Base-by-base conservation (phyloP, 2,113 vertebrate species). In the Pao palembangensis region DNA sequence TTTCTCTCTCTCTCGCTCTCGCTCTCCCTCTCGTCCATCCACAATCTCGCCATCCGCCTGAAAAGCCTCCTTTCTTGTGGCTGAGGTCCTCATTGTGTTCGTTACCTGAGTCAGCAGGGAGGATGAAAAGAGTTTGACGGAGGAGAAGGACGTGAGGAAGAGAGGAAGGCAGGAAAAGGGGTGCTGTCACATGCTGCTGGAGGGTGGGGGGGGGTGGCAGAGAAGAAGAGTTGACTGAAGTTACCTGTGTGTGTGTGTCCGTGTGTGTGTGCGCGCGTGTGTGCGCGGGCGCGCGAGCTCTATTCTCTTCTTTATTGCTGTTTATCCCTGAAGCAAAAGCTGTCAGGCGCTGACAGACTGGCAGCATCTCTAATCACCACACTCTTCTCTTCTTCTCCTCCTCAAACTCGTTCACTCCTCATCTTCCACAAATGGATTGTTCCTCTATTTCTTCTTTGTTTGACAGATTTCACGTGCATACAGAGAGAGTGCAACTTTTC, bases 81-180 rank as follows among this genome's bases (percentile, higher is more conserved):
- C 74, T 50, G 16, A 74, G 68, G 72, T 83, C 75, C 77, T 86
- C 80, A 87, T 86, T 88, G 88, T 87, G 81, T 81, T 83, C 51
- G 67, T 76, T 80, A 80, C 85, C 86, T 90, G 89, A 90, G 85
- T 90, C 88, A 89, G 87, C 87, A 88, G 84, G 79, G 69, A 83
- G 70, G 79, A 89, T 84, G 79, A 82, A 86, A 84, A 71, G 77
- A 55, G 71, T 67, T 57, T 69, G 19, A 21, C 4, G 19, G 13
- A 21, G 13, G 20, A 18, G 48, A 51, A 71, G 63, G 69, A 59
- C 54, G 66, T 58, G 57, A 53, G 70, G 59, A 68, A 57, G 17
- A 46, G 44, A n/a, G 15, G 5, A 28, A 28, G 25, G 44, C 14
- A n/a, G 15, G 16, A 13, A 47, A 16, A 57, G 67, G 73, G 71